phyloP scores from a whole-genome alignment of 2,113 vertebrate genomes.

The Apodemus speciosus region DNA sequence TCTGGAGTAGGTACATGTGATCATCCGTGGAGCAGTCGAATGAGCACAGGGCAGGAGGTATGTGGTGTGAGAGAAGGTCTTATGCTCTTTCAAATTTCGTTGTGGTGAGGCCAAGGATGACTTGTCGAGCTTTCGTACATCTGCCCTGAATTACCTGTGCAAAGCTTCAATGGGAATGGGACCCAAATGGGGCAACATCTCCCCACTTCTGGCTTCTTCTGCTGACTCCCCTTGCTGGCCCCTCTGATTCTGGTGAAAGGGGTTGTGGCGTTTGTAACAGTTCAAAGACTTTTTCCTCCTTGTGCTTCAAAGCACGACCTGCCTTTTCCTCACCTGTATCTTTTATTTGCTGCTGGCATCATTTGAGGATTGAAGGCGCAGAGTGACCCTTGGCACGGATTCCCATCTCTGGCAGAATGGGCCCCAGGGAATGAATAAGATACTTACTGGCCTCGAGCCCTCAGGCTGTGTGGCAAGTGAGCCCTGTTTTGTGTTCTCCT shows the following conservation, averaged over 20 bases:
- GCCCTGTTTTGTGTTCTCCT: slow-evolving; percentile 49
- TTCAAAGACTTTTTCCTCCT: slow-evolving; percentile 64
- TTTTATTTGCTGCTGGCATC: slow-evolving; percentile 57
- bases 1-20: background rate
- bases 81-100: background rate
- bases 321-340: slow-evolving; percentile 27
- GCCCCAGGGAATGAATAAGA: slow-evolving; percentile 46
- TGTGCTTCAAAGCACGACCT: slow-evolving; percentile 61
- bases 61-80: background rate
- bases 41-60: background rate
- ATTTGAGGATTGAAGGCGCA: slow-evolving; percentile 52
- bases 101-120: background rate
- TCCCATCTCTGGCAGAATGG: slow-evolving; percentile 51
- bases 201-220: background rate
- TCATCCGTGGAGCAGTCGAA: background rate
- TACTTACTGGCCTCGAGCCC: slow-evolving; percentile 28
- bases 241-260: background rate
- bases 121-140: background rate
- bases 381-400: slow-evolving; percentile 56
- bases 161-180: background rate
- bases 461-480: background rate
- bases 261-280: slow-evolving; percentile 23
- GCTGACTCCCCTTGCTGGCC: background rate
- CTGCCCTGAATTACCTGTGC: slow-evolving; percentile 35
- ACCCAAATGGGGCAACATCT: background rate